Base-by-base conservation (phyloP, 1,140 invertebrate genomes). In the Pristionchus pacificus region DNA sequence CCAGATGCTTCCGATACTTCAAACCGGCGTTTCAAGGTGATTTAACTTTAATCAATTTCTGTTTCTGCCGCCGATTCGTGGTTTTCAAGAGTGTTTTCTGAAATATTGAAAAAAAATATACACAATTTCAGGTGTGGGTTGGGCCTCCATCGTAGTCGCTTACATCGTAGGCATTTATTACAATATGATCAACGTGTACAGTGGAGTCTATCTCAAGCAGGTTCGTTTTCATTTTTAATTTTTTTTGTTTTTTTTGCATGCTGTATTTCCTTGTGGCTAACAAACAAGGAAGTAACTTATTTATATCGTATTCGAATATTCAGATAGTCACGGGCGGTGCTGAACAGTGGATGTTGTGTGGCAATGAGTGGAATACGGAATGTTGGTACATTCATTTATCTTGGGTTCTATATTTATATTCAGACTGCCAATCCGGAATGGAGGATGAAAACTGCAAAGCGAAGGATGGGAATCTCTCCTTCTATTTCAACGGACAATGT, bases 101-200 rank as follows among this genome's bases (percentile, higher is more conserved):
- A 49, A 49, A 19, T 10, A 49, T 6, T 49, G 19, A 49, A 19
- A 10, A 49, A 49, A 10, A 6, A 49, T 49, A 19, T n/a, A n/a
- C n/a, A n/a, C 3, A 13, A 29, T 6, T 64, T 64, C 6, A 64
- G 62, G 65, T 49, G 49, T 66, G 15, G 65, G 65, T 2, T 66
- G 65, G 65, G 49, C 65, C 2, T 27, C 31, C 14, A 66, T 38
- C 13, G 14, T 57, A 2, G 49, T 66, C 31, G 14, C 65, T 24
- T 31, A 31, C 65, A 49, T 66, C n/a, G 65, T 66, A 2, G 65
- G 65, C 13, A 66, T 66, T 27, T 66, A 27, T 25, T 66, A 66
- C 49, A 66, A 66, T 49, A 14, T 66, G 30, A 55, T 66, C 49
- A 38, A 38, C n/a, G 65, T 38, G 19, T 49, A 38, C 49, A 38